A percentile compares a stretch with the other conserved stretches of the same genome.
phyloP scores from a whole-genome alignment of 2,888 invertebrate genomes.

The Rhagonycha fulva region DNA sequence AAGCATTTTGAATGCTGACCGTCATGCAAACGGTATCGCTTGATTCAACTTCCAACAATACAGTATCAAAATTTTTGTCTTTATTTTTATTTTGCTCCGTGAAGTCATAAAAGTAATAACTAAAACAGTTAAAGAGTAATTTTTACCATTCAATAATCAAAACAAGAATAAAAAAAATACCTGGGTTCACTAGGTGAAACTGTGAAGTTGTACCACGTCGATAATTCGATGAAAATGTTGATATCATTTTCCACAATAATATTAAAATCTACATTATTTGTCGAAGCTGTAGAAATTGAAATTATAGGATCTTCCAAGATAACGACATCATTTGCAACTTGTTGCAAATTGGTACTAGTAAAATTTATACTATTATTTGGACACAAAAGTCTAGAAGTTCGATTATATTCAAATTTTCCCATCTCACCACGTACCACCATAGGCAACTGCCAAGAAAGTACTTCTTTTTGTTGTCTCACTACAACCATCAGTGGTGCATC shows the following conservation, averaged over 20 bases:
- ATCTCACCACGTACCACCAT: slow-evolving; percentile 59
- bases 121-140: slow-evolving; percentile 1
- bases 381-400: slow-evolving; percentile 66
- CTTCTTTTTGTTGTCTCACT: slow-evolving; percentile 73
- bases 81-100: slow-evolving; percentile 29
- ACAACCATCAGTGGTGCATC: slow-evolving; percentile 73
- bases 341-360: slow-evolving; percentile 29
- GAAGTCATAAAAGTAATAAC: slow-evolving; percentile 38
- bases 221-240: slow-evolving; percentile 62
- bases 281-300: slow-evolving; percentile 61
- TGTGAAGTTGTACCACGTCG: slow-evolving; percentile 54
- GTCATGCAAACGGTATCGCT: slow-evolving; percentile 73
- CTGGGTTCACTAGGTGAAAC: slow-evolving; percentile 61
- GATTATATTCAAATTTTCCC: slow-evolving; percentile 57
- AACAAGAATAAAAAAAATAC: slow-evolving; percentile 51
- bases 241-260: slow-evolving; percentile 63
- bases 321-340: neutral
- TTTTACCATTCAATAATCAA: neutral
- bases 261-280: slow-evolving; percentile 60
- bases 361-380: slow-evolving; percentile 56
- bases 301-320: slow-evolving; percentile 43
- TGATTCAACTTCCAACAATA: slow-evolving; percentile 68
- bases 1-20: slow-evolving; percentile 78
- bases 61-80: slow-evolving; percentile 49
- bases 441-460: slow-evolving; percentile 81